Evolutionary conservation across 2,888 invertebrate species (phyloP).

Genomic region (Bedellia somnulentella): DNA sequence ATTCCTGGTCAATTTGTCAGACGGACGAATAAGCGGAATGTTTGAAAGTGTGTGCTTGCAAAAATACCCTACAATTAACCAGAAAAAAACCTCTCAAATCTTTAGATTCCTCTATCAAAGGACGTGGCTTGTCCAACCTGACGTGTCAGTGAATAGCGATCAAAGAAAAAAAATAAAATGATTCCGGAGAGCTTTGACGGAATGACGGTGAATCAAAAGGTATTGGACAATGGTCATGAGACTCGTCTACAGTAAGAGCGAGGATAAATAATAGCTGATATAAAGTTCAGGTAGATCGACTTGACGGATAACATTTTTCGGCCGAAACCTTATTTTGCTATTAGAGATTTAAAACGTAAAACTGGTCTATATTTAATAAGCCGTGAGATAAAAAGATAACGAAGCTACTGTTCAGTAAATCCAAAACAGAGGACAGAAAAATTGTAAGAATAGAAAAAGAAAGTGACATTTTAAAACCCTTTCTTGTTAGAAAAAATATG

Average conservation of each 20-base stretch:
- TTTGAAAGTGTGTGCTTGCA: conserved; percentile 1
- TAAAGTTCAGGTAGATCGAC: conserved; percentile 39
- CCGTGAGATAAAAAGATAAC: conserved; percentile 2
- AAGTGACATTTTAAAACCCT: conserved; percentile 54
- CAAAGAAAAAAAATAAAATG: conserved; percentile 23
- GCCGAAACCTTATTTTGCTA: too few relatives aligned
- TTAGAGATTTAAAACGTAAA: too few relatives aligned
- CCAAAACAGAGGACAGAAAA: neutral
- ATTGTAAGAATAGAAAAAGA: conserved; percentile 14
- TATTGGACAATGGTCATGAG: conserved; percentile 56
- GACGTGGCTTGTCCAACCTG: conserved; percentile 24
- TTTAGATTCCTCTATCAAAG: conserved; percentile 21
- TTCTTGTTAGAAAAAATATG: conserved; percentile 52
- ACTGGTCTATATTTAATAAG: too few relatives aligned
- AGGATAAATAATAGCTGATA: conserved; percentile 30
- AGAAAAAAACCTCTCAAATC: conserved; percentile 2
- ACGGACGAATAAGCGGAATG: neutral
- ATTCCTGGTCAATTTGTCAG: too few relatives aligned
- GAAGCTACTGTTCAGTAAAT: neutral
- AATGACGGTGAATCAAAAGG: conserved; percentile 43
- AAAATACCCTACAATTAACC: conserved; percentile 5
- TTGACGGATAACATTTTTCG: conserved; percentile 38
- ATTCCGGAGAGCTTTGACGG: conserved; percentile 19
- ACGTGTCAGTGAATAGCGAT: conserved; percentile 26
- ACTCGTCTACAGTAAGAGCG: conserved; percentile 27